Conservation (phyloP, 2,113 vertebrate genomes). For the Archilochus colubris region DNA sequence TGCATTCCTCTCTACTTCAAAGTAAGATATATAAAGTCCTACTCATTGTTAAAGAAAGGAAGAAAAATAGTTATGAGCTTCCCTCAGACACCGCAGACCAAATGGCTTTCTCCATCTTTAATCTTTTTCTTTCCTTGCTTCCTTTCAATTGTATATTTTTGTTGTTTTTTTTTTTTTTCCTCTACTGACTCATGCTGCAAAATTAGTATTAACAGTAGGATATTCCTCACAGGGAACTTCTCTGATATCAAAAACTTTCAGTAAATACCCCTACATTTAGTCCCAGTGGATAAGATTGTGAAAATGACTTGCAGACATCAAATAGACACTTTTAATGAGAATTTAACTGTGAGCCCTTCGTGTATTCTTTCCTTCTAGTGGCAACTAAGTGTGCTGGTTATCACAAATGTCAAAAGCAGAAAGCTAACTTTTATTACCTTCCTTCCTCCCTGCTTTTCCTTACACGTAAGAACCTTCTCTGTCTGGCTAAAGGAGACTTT, state of each 20-base stretch:
- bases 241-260: conserved; percentile 15
- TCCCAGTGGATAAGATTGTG: not conserved
- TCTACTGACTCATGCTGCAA: not conserved
- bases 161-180: not conserved
- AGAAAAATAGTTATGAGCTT: not conserved
- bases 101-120: not conserved
- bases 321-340: conserved; percentile 49
- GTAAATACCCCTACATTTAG: not conserved
- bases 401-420: conserved; percentile 25
- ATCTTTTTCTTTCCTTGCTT: not conserved
- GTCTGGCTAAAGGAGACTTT: not conserved
- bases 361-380: not conserved
- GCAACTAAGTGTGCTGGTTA: not conserved
- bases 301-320: conserved; percentile 47
- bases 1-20: not conserved
- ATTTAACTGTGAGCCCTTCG: not conserved
- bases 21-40: not conserved
- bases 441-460: not conserved
- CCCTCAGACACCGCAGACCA: not conserved
- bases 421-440: not conserved
- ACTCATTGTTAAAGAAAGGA: not conserved
- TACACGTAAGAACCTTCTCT: not conserved
- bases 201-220: not conserved
- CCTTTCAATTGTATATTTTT: not conserved
- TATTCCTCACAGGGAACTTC: not conserved